Conservation (phyloP, 1,140 invertebrate species). For the Cyclargus thomasi region DNA sequence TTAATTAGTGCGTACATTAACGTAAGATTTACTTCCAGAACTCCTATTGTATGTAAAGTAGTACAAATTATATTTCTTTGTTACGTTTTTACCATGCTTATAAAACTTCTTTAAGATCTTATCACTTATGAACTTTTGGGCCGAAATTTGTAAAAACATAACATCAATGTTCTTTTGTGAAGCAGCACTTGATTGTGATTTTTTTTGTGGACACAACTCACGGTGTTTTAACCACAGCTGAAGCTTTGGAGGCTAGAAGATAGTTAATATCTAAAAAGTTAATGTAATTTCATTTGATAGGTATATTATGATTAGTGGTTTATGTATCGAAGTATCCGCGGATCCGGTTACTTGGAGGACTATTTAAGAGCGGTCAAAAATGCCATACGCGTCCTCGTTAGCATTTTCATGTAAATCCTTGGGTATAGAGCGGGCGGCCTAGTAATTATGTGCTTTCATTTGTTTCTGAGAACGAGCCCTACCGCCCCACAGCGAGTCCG, state of each 20-base stretch:
- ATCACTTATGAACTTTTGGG: neutral
- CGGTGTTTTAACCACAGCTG: no score
- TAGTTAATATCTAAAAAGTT: no score
- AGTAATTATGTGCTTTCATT: slow-evolving; percentile 75
- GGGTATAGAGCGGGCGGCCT: slow-evolving; percentile 69
- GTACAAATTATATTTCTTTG: slow-evolving; percentile 15
- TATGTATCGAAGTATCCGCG: neutral
- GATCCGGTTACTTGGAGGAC: slow-evolving; percentile 22
- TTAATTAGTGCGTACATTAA: slow-evolving; percentile 11
- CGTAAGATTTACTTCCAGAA: slow-evolving; percentile 5
- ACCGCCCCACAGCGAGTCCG: slow-evolving; percentile 52
- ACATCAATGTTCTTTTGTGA: no score
- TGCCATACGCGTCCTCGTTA: slow-evolving; percentile 69
- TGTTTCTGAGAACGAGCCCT: slow-evolving; percentile 68
- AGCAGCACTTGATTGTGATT: no score
- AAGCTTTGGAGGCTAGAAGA: no score
- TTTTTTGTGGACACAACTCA: no score
- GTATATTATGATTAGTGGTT: neutral
- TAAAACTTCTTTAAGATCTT: neutral
- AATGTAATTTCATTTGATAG: no score
- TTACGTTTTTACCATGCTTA: neutral
- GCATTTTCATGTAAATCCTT: slow-evolving; percentile 67
- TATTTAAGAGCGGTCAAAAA: slow-evolving; percentile 68
- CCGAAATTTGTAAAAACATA: neutral
- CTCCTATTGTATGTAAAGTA: slow-evolving; percentile 10